phyloP scores from a whole-genome alignment of 2,888 invertebrate species.

The Diachrysia chrysitis region DNA sequence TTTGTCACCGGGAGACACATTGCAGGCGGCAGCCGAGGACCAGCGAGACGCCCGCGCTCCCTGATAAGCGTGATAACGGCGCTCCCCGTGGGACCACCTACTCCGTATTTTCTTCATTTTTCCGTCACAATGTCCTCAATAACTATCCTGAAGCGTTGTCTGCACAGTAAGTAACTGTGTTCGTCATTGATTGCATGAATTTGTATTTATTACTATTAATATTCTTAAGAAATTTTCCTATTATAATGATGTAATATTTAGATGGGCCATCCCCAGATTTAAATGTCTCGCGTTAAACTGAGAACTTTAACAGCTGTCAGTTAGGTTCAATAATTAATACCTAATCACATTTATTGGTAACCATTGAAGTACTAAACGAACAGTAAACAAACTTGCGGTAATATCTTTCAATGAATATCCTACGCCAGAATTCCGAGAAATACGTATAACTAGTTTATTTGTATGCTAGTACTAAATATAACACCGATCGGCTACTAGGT shows the following conservation, averaged over 20 bases:
- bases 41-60: conserved; percentile 5
- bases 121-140: conserved; percentile 14
- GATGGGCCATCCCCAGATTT: conserved; percentile 22
- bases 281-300: conserved; percentile 3
- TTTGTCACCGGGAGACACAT: conserved; percentile 46
- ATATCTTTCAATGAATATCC: conserved; percentile 58
- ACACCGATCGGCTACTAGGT: conserved; percentile 9
- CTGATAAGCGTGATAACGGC: conserved; percentile 26
- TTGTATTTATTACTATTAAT: conserved; percentile 29
- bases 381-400: conserved; percentile 45
- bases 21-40: conserved; percentile 11
- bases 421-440: conserved; percentile 53
- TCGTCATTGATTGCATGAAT: conserved; percentile 42
- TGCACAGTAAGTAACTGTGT: conserved; percentile 27
- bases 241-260: conserved; percentile 4
- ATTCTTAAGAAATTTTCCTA: conserved; percentile 17
- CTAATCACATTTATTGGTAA: conserved; percentile 27
- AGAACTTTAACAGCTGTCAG: too few species aligned
- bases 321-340: conserved; percentile 12
- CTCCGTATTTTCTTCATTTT: conserved; percentile 13
- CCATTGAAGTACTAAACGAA: conserved; percentile 25
- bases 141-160: conserved; percentile 31
- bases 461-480: conserved; percentile 50
- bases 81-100: not conserved
- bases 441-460: conserved; percentile 48